phyloP scores from a whole-genome alignment of 2,113 vertebrate species.

The Myrmophylax atrothorax region DNA sequence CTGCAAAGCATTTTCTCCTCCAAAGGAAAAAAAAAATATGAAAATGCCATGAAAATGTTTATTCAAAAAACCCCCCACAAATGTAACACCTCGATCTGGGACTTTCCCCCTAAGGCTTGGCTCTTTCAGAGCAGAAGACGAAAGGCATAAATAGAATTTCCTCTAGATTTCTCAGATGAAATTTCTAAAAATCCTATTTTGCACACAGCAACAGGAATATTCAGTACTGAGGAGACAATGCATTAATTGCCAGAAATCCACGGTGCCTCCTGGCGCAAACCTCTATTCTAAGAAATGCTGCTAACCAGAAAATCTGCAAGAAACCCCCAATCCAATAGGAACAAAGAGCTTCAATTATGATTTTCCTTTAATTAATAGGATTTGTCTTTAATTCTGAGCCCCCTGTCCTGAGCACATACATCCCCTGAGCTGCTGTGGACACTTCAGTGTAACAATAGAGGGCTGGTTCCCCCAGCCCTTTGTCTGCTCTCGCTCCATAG shows the following conservation, averaged over 20 bases:
- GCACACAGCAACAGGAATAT: neutral
- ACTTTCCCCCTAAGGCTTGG: neutral
- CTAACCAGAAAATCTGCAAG: neutral
- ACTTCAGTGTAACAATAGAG: conserved; percentile 57
- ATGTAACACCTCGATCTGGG: neutral
- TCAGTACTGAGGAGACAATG: neutral
- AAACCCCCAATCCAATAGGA: neutral
- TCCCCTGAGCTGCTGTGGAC: conserved; percentile 19
- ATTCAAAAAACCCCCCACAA: neutral
- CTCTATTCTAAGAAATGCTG: neutral
- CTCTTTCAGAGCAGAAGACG: neutral
- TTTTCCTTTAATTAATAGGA: neutral
- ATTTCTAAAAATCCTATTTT: neutral
- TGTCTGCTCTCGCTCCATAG: conserved; percentile 38
- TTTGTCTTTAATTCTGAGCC: neutral
- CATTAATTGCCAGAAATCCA: neutral
- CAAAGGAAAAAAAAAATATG: neutral
- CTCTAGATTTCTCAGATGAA: neutral
- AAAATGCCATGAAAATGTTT: neutral
- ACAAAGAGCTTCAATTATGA: neutral
- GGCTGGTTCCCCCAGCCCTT: conserved; percentile 44
- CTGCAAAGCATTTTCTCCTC: conserved; percentile 27
- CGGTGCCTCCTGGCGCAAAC: neutral
- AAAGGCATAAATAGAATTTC: neutral
- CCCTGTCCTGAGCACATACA: neutral